Evolutionary conservation across 2,113 vertebrate genomes (phyloP).

Genomic region (Phrynosoma blainvillii): DNA sequence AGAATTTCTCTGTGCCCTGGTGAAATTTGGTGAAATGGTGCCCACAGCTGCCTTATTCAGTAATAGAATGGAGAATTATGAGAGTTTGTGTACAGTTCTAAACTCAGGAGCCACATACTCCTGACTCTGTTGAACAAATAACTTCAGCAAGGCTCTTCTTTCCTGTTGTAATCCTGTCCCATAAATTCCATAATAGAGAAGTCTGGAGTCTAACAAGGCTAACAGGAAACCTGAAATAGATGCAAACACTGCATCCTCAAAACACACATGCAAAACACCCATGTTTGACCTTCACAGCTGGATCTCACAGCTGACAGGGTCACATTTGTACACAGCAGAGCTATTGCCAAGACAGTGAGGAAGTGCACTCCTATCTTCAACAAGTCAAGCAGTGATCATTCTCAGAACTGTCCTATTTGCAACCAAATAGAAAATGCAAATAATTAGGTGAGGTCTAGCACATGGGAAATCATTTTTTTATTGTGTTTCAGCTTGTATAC

Average conservation of each 20-base stretch:
- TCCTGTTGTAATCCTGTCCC: background rate
- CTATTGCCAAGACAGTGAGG: constrained; percentile 18
- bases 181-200: constrained; percentile 12
- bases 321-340: constrained; percentile 14
- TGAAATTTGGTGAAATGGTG: background rate
- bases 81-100: background rate
- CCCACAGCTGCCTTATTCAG: background rate
- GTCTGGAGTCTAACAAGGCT: background rate
- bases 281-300: constrained; percentile 37
- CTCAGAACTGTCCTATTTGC: constrained; percentile 8
- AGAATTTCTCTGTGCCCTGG: background rate
- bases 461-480: constrained; percentile 10
- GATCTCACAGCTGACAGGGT: background rate
- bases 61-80: background rate
- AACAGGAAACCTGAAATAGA: constrained; percentile 27
- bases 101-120: background rate
- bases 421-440: constrained; percentile 37
- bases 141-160: background rate
- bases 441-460: constrained; percentile 13
- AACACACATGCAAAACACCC: background rate
- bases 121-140: background rate
- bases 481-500: constrained; percentile 1
- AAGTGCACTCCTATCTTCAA: constrained; percentile 31
- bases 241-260: background rate
- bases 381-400: constrained; percentile 17